Evolutionary conservation across 2,113 vertebrate species (phyloP), one percentile per base, ranked within the genome.

Genomic region (Globicephala melas): DNA sequence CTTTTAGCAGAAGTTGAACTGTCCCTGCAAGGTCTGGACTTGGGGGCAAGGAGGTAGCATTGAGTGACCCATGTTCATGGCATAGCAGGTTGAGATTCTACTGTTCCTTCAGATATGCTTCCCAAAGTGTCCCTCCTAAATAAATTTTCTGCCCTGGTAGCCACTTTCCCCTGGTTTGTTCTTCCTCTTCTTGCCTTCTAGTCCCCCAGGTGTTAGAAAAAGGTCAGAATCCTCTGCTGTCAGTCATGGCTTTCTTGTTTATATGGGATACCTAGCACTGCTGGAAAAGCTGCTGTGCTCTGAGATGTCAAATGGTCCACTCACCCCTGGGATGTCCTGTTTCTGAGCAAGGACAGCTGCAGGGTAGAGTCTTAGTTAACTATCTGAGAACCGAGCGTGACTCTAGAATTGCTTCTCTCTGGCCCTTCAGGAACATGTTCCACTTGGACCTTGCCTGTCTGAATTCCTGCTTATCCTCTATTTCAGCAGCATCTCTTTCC

Each of bases 251-350:
- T 67, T 77, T 77, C 65, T 23, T 31, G 65, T 91, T 86, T 76
- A 67, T 83, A 25, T 12, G 18, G 58, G 31, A 67, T 1, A 25
- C 44, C n/a, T 55, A 11, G 20, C 28, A 58, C 53, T n/a, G 25
- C 23, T 77, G 20, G 92, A n/a, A 89, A 26, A 85, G 38, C 33
- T 53, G 8, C 83, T 44, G 36, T 12, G 13, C 3, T 55, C 26
- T 73, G 74, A 63, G 82, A 31, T 41, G 1, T 5, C 20, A 44
- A 47, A 41, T 55, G 55, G 21, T 26, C 38, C 6, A 0, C 28
- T 38, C 10, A 1, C 26, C 2, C 0, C 44, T 10, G 21, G 23
- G 23, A 38, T 1, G 3, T 41, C n/a, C 28, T 68, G 15, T 65
- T 88, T 81, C 68, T 62, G 55, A 86, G 47, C 26, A 65, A 82